A percentile compares a stretch with the other conserved stretches of the same genome.
Conservation (phyloP, 2,113 vertebrate species). For the Phalacrocorax pelagicus region DNA sequence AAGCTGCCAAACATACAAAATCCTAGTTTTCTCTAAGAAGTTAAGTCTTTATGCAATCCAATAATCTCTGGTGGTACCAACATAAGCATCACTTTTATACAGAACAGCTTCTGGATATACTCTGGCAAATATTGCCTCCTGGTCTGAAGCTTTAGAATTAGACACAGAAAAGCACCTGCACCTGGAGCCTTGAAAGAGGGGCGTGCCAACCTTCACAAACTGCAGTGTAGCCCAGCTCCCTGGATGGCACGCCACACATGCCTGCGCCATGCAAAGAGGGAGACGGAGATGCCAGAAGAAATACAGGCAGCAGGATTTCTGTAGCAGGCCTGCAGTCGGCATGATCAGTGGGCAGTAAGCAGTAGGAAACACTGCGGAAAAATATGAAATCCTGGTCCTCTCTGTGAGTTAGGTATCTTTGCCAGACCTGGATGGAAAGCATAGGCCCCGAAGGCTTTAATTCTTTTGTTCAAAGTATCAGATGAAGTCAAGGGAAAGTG, state of each 20-base stretch:
- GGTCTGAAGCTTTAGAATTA: neutral
- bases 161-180: neutral
- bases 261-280: neutral
- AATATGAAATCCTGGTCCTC: neutral
- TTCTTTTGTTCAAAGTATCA: neutral
- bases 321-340: neutral
- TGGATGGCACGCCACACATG: rapidly evolving
- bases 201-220: neutral
- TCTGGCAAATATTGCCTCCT: neutral
- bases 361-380: neutral
- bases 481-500: neutral
- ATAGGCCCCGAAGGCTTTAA: neutral
- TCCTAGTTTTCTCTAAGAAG: neutral
- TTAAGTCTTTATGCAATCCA: neutral
- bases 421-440: neutral
- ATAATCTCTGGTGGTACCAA: neutral
- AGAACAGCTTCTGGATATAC: neutral
- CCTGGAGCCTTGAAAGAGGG: neutral
- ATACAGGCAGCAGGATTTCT: neutral
- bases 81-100: neutral
- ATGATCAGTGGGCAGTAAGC: neutral
- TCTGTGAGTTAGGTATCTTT: neutral
- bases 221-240: neutral
- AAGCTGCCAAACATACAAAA: neutral
- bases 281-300: neutral